Evolutionary conservation across 2,797 vertebrate genomes (phyloP), one percentile per base, ranked within the genome.

Genomic region (Netta rufina): DNA sequence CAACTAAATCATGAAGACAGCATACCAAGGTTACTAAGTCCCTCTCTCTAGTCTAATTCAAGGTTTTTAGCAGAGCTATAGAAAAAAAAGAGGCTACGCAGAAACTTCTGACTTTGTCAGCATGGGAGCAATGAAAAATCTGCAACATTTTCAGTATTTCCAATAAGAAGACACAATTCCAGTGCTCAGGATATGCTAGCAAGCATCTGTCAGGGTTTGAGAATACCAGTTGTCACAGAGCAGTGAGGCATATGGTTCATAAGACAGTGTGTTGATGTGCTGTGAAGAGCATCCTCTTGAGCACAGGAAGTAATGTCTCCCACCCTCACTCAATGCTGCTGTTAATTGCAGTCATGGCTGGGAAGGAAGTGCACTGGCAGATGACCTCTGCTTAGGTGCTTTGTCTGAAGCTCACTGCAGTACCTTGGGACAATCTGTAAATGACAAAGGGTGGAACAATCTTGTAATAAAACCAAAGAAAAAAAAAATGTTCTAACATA

Each of bases 131-230:
- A 72, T 45, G 14, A 87, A 22, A 87, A 92, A 72, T 91, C 51
- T 58, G 28, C 51, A 90, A 58, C 7, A 38, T 90, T 73, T 78
- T 86, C 58, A 41, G 73, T 51, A 25, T 83, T 90, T 88, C 73
- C 58, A 86, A 20, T 27, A 47, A 54, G 84, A 89, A 90, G 64
- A 82, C 62, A 13, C 15, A 64, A 51, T 78, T 91, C 74, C 51
- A 39, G 24, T 78, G 93, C 87, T 91, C 87, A 80, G 80, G 89
- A 62, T 80, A 57, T 69, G 41, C 71, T 84, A 92, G 85, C 5
- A 62, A 95, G 87, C 85, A 92, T 94, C 93, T 96, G 86, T 71
- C 86, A 90, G 49, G 36, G 32, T 73, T 80, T 89, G 88, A 95
- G 88, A 83, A 67, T 9, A 80, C 56, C 92, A 73, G 56, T 87